Evolutionary conservation across 1,140 invertebrate genomes (phyloP).

Genomic region (Lanistes nyassanus): DNA sequence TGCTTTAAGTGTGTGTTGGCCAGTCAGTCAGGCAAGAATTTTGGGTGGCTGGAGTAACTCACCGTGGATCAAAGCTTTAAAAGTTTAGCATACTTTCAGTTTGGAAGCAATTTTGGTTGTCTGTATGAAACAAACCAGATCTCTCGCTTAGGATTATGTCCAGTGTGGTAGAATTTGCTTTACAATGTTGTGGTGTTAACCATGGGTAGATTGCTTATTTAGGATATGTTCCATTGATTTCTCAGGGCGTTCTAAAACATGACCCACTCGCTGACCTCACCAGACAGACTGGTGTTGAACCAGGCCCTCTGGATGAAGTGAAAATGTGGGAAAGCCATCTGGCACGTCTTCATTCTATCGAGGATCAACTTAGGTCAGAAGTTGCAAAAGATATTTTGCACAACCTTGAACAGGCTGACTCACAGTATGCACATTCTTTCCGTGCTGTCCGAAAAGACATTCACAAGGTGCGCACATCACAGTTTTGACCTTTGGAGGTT

Average conservation of each 20-base stretch:
- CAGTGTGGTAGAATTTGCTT: too few species aligned
- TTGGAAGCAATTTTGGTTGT: too few species aligned
- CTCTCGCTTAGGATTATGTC: too few species aligned
- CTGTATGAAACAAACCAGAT: too few species aligned
- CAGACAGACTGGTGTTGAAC: constrained; percentile 55
- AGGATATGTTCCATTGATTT: neutral
- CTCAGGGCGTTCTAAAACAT: constrained; percentile 57
- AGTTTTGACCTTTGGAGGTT: neutral
- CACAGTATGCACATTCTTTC: constrained; percentile 64
- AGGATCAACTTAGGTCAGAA: constrained; percentile 62
- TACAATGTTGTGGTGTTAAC: too few species aligned
- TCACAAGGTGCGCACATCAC: constrained; percentile 44
- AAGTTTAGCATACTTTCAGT: too few species aligned
- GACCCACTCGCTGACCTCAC: constrained; percentile 59
- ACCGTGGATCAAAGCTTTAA: too few species aligned
- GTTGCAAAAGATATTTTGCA: constrained; percentile 63
- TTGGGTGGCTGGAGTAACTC: too few species aligned
- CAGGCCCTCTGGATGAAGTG: constrained; percentile 64
- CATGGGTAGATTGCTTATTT: too few species aligned
- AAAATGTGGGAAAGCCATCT: constrained; percentile 63
- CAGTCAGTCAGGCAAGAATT: too few species aligned
- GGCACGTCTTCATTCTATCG: constrained; percentile 59
- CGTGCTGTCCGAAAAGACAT: constrained; percentile 62
- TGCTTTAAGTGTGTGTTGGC: neutral
- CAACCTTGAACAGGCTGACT: constrained; percentile 64